Evolutionary conservation across 2,113 vertebrate species (phyloP), one percentile per base, ranked within the genome.

Genomic region (Tupaia chinensis): DNA sequence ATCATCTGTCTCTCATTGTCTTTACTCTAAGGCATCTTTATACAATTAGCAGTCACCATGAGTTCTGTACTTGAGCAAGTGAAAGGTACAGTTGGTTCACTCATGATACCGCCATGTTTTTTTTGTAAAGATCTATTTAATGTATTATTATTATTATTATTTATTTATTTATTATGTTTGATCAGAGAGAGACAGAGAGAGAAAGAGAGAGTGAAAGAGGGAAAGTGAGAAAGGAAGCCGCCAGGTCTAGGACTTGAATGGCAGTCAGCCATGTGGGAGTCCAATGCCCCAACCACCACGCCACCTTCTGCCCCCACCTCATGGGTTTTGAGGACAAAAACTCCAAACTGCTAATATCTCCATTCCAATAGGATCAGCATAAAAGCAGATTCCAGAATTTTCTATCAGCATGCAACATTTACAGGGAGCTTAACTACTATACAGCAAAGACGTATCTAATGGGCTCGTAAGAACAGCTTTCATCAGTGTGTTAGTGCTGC

Each of bases 401-500:
- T 53, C 73, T 20, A 15, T n/a, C 14, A 27, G 44, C 22, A 73
- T 23, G 29, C 8, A 63, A 44, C 9, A 69, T 44, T 85, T 69
- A 13, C 29, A 76, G 60, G 27, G 27, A 68, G 72, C 77, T 91
- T 78, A 58, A 83, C 68, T 87, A 95, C 66, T 60, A 83, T 15
- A 78, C 3, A 66, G 70, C 85, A 86, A 66, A 95, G 70, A 34
- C 44, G 5, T 54, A 65, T 53, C 93, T 23, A 34, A 53, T 53
- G 13, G 32, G 53, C n/a, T 83, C 12, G 2, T 4, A 22, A 19
- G n/a, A 61, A 91, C 56, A 89, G 54, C 56, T 73, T 68, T 68
- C 80, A 16, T 4, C 13, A 2, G 0, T 1, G 53, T n/a, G 70
- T 23, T 19, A 29, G 14, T 29, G 61, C 32, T 0, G 0, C 9